phyloP scores from a whole-genome alignment of 2,888 invertebrate species.

The Urechis unicinctus region DNA sequence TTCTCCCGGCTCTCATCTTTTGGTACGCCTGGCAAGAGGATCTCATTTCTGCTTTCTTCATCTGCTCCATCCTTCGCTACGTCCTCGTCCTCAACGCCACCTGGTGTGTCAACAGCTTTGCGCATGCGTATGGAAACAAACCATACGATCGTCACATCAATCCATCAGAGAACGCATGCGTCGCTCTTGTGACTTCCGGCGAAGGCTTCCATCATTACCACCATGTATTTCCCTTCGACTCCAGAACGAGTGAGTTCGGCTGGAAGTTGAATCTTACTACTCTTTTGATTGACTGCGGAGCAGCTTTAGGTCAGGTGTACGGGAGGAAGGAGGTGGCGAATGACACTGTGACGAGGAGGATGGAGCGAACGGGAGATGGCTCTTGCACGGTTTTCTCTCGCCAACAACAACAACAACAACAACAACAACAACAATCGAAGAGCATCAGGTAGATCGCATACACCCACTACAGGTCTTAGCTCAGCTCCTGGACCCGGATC shows the following conservation, averaged over 20 bases:
- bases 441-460: no score
- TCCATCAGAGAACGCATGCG: slow-evolving; percentile 70
- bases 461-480: no score
- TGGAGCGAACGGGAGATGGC: slow-evolving; percentile 59
- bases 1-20: slow-evolving; percentile 74
- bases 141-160: slow-evolving; percentile 79
- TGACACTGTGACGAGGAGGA: slow-evolving; percentile 66
- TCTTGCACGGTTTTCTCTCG: no score
- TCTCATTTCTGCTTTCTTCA: slow-evolving; percentile 71
- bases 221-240: slow-evolving; percentile 89
- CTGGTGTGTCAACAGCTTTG: slow-evolving; percentile 89
- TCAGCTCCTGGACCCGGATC: no score
- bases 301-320: slow-evolving; percentile 72
- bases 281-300: slow-evolving; percentile 72
- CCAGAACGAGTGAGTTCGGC: slow-evolving; percentile 82
- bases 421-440: no score
- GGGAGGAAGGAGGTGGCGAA: slow-evolving; percentile 71
- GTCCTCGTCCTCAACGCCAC: slow-evolving; percentile 81
- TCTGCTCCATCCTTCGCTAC: slow-evolving; percentile 74
- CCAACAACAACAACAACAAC: no score
- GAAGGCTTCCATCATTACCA: slow-evolving; percentile 90
- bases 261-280: slow-evolving; percentile 65
- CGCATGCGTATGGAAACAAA: slow-evolving; percentile 83
- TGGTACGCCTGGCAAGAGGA: slow-evolving; percentile 78
- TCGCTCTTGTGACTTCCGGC: slow-evolving; percentile 55